These are phyloP conservation scores for Allobates femoralis DNA, from an alignment of 2,797 vertebrate species.

Conservation along the genomic window DNA sequence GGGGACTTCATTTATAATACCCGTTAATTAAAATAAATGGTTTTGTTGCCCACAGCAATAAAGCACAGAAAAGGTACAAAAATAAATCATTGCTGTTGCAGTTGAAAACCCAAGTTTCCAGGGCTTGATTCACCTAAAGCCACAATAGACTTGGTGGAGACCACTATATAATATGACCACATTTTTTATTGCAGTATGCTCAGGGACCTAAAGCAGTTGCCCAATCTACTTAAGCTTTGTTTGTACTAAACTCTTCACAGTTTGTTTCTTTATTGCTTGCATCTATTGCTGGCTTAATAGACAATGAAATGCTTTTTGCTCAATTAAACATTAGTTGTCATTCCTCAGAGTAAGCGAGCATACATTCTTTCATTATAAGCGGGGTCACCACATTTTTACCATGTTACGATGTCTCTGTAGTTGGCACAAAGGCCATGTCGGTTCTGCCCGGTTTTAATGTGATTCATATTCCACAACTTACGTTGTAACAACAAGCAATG, in stretches of 20 bases:
- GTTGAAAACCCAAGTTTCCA: too few relatives aligned
- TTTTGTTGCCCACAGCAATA: too few relatives aligned
- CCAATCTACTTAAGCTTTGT: too few relatives aligned
- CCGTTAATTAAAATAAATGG: too few relatives aligned
- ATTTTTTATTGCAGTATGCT: background rate
- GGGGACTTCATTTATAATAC: too few relatives aligned
- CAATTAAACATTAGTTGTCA: constrained; percentile 26
- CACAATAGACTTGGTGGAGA: too few relatives aligned
- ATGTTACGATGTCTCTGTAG: constrained; percentile 67
- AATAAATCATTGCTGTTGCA: too few relatives aligned
- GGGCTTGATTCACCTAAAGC: too few relatives aligned
- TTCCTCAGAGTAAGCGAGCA: background rate
- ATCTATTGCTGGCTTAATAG: background rate
- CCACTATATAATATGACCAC: too few relatives aligned
- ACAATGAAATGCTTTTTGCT: constrained; percentile 17
- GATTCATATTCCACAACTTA: constrained; percentile 69
- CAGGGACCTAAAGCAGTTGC: background rate
- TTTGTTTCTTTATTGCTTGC: background rate
- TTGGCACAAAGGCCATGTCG: constrained; percentile 65
- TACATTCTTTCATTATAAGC: constrained; percentile 58
- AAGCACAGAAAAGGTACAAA: too few relatives aligned
- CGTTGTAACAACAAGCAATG: constrained; percentile 71
- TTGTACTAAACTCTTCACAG: background rate
- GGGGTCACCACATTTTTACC: constrained; percentile 61
- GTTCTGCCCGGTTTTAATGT: constrained; percentile 69